Conservation (phyloP, 2,113 vertebrate species). For the Loxodonta africana region DNA sequence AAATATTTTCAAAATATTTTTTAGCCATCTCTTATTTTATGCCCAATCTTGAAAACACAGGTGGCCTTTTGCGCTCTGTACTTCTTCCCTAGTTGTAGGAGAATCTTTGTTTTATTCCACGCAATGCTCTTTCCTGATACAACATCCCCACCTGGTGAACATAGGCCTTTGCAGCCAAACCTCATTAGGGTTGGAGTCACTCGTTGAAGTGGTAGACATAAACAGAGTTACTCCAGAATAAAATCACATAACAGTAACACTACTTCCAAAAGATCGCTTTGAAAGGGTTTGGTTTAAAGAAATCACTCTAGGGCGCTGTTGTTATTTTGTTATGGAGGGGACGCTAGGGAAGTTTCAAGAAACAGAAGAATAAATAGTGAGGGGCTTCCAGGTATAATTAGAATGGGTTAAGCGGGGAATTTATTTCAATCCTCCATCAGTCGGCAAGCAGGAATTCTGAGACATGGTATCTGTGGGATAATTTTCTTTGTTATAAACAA, state of each 20-base stretch:
- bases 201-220: neutral
- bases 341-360: neutral
- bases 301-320: neutral
- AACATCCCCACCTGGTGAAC: slow-evolving; percentile 71
- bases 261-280: slow-evolving; percentile 30
- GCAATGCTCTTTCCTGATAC: slow-evolving; percentile 30
- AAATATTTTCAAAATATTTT: slow-evolving; percentile 42
- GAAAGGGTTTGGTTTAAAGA: neutral
- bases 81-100: neutral
- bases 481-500: neutral
- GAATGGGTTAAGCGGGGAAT: neutral
- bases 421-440: neutral
- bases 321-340: neutral
- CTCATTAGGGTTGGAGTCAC: neutral
- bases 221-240: neutral
- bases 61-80: neutral
- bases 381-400: neutral
- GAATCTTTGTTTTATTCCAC: neutral
- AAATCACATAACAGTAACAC: neutral
- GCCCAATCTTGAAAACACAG: neutral
- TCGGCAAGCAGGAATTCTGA: neutral
- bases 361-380: neutral
- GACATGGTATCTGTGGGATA: neutral
- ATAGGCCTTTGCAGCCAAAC: neutral
- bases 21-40: neutral